These are phyloP conservation scores for Odontophorus gujanensis DNA, from an alignment of 2,113 vertebrate species.

Conservation along the genomic window DNA sequence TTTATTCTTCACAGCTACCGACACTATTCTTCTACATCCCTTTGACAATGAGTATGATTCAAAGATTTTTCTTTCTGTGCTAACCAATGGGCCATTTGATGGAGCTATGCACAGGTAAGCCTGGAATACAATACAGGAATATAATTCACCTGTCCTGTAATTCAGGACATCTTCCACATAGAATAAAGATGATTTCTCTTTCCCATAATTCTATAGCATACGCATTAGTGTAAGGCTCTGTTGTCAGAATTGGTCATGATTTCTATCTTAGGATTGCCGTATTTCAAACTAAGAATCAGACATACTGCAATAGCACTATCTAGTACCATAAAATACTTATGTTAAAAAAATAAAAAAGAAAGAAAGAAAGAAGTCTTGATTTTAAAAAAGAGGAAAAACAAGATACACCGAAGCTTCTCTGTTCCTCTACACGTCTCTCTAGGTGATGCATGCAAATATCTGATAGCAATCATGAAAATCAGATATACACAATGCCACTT, in stretches of 20 bases:
- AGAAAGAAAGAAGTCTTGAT: background rate
- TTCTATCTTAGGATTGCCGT: background rate
- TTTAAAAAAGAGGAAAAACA: background rate
- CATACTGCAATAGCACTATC: background rate
- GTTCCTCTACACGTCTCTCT: background rate
- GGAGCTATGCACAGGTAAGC: background rate
- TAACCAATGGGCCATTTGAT: background rate
- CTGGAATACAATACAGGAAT: background rate
- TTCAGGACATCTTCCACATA: background rate
- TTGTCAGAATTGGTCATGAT: background rate
- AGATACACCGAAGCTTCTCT: background rate
- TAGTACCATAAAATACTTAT: slow-evolving; percentile 5
- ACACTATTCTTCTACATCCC: background rate
- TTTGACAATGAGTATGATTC: background rate
- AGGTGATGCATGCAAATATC: background rate
- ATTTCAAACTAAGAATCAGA: background rate
- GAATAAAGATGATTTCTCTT: background rate
- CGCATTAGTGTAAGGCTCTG: background rate
- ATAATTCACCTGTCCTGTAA: background rate
- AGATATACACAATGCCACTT: background rate
- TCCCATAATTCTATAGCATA: background rate
- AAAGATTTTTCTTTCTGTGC: background rate
- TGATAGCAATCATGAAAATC: background rate
- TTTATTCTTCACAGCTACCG: background rate
- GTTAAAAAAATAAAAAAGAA: background rate